These are phyloP conservation scores for Anoplopoma fimbria DNA, from an alignment of 2,113 vertebrate genomes.

Conservation along the genomic window DNA sequence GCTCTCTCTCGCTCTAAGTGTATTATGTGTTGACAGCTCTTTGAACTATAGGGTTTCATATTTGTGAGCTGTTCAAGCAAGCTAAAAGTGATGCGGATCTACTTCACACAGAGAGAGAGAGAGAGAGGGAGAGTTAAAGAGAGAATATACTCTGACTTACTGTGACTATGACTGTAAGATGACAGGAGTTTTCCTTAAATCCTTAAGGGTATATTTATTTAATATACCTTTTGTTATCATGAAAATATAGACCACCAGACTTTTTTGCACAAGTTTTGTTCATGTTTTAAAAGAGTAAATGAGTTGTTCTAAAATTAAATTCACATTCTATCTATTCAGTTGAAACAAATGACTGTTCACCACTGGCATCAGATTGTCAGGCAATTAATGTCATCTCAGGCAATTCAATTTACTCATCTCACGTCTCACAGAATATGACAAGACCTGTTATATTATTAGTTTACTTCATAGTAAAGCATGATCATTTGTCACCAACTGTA, in stretches of 20 bases:
- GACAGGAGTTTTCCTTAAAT: conserved; percentile 17
- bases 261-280: neutral
- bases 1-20: conserved; percentile 22
- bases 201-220: neutral
- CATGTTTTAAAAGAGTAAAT: neutral
- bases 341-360: conserved; percentile 16
- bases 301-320: neutral
- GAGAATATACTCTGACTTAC: conserved; percentile 14
- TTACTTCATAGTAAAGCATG: neutral
- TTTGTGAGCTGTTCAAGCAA: conserved; percentile 59
- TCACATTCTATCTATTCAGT: neutral
- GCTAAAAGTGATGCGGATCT: conserved; percentile 58
- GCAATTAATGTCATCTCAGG: neutral
- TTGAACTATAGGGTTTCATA: conserved; percentile 66
- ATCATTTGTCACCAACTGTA: neutral
- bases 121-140: neutral
- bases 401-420: conserved; percentile 12
- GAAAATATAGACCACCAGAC: neutral
- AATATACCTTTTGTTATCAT: neutral
- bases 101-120: conserved; percentile 38
- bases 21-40: conserved; percentile 65
- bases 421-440: neutral
- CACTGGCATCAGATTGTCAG: neutral
- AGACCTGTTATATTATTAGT: conserved; percentile 1
- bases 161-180: conserved; percentile 17